Conservation (phyloP, 2,888 invertebrate species). For the Graphium colonna region DNA sequence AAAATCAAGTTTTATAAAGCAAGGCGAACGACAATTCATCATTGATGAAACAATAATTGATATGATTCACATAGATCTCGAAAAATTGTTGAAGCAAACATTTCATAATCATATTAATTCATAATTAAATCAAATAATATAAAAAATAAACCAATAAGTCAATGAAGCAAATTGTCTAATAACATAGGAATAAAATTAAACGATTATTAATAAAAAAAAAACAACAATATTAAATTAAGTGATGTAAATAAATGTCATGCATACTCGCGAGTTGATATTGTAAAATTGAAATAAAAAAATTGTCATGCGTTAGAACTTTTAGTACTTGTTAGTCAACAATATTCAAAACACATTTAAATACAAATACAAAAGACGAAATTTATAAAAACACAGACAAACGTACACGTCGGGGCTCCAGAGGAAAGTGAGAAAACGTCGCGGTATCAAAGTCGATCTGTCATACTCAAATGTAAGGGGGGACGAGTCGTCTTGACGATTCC, state of each 20-base stretch:
- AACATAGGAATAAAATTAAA: constrained; percentile 40
- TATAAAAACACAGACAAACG: constrained; percentile 35
- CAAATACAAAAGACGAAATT: constrained; percentile 37
- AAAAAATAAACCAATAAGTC: constrained; percentile 51
- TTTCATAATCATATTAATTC: constrained; percentile 42
- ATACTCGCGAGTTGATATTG: constrained; percentile 70
- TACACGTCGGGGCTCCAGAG: constrained; percentile 46
- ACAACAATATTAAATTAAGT: constrained; percentile 29
- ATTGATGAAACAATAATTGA: constrained; percentile 43
- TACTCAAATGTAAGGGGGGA: constrained; percentile 48
- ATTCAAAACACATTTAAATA: constrained; percentile 51
- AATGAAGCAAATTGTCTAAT: constrained; percentile 43
- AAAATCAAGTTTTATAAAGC: constrained; percentile 73
- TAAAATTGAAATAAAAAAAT: constrained; percentile 45
- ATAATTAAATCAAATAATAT: constrained; percentile 39
- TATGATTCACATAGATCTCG: constrained; percentile 27
- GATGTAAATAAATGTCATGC: constrained; percentile 66
- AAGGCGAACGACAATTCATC: constrained; percentile 56
- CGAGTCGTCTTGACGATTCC: constrained; percentile 60
- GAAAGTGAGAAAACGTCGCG: constrained; percentile 63
- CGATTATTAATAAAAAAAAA: constrained; percentile 25
- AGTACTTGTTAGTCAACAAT: constrained; percentile 75
- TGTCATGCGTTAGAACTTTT: constrained; percentile 76
- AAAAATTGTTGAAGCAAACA: constrained; percentile 73
- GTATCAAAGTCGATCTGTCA: constrained; percentile 48